Conservation (phyloP, 2,797 vertebrate species). For the Onychomys leucogaster region DNA sequence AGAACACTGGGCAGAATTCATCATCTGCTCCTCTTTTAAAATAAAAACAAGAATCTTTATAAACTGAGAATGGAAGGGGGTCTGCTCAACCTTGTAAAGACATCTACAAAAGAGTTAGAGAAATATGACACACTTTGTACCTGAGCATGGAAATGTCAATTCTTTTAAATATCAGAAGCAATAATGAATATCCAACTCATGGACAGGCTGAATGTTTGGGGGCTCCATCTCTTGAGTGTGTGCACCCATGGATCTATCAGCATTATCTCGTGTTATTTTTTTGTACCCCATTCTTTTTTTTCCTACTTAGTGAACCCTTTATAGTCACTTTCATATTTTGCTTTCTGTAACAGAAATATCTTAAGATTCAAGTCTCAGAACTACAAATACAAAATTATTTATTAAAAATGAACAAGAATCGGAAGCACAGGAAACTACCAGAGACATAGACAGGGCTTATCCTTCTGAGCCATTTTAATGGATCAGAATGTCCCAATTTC, state of each 20-base stretch:
- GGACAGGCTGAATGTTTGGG: neutral
- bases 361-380: neutral
- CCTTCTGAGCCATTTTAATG: neutral
- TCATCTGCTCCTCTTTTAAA: conserved; percentile 44
- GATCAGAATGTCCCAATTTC: neutral
- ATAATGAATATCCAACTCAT: neutral
- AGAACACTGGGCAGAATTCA: conserved; percentile 24
- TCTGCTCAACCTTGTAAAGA: neutral
- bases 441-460: neutral
- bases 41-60: neutral
- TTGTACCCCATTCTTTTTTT: neutral
- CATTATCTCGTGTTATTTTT: neutral
- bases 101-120: neutral
- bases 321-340: neutral
- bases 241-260: neutral
- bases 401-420: neutral
- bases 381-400: conserved; percentile 1
- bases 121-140: neutral
- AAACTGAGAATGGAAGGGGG: conserved; percentile 4
- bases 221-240: neutral
- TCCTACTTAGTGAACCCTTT: neutral
- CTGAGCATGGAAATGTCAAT: neutral
- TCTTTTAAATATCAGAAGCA: neutral
- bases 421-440: neutral
- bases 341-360: neutral